These are phyloP conservation scores for Nomada hirtipes DNA, from an alignment of 2,888 invertebrate genomes.

Conservation along the genomic window DNA sequence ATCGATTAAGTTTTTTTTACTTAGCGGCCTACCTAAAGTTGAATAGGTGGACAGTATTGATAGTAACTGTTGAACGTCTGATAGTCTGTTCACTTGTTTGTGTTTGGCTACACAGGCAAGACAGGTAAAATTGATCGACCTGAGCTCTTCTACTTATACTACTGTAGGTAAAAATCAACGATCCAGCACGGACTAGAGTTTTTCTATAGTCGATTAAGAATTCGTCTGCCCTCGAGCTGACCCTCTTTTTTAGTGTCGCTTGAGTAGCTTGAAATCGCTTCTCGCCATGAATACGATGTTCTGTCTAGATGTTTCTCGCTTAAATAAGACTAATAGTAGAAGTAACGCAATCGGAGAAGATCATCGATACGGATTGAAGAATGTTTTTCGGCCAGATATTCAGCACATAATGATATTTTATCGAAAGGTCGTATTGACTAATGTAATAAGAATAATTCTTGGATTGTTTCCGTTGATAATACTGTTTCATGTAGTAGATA, in stretches of 20 bases:
- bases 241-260: conserved; percentile 42
- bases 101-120: not conserved
- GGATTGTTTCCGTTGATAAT: not conserved
- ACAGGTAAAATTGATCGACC: not conserved
- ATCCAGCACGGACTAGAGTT: not conserved
- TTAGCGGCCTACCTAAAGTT: too few relatives aligned
- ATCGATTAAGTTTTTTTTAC: too few relatives aligned
- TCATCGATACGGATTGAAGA: not conserved
- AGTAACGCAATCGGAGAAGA: not conserved
- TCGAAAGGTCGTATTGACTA: not conserved
- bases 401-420: not conserved
- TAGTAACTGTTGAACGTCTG: too few relatives aligned
- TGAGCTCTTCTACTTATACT: not conserved
- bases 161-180: not conserved
- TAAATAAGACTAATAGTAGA: not conserved
- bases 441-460: not conserved
- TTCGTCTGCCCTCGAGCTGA: conserved; percentile 26
- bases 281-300: conserved; percentile 6
- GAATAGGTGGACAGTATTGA: too few relatives aligned
- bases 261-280: conserved; percentile 19
- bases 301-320: not conserved
- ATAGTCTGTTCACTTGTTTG: not conserved
- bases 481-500: not conserved
- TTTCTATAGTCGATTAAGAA: conserved; percentile 24
- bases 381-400: not conserved